phyloP scores from a whole-genome alignment of 2,113 vertebrate species.

The Zeus faber region DNA sequence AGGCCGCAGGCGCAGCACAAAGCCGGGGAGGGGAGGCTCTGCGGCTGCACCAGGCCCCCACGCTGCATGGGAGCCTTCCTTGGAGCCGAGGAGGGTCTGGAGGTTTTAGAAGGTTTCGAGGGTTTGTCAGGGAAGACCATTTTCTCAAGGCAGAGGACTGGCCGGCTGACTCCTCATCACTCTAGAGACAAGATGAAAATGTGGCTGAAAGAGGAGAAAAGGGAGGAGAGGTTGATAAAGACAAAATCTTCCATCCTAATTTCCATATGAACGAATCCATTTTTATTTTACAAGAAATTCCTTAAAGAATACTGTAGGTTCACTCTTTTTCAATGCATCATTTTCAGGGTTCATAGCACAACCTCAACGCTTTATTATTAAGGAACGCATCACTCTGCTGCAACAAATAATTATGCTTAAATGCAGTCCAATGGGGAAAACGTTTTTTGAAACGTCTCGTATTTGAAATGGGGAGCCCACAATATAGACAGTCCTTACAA shows the following conservation, averaged over 20 bases:
- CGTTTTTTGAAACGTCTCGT: too few species aligned
- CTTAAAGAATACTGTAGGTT: too few species aligned
- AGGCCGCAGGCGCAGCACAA: slow-evolving; percentile 94
- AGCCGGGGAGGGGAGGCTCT: slow-evolving; percentile 85
- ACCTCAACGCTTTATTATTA: too few species aligned
- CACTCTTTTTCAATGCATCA: too few species aligned
- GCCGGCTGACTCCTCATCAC: background rate
- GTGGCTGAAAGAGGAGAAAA: slow-evolving; percentile 16
- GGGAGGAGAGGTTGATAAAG: background rate
- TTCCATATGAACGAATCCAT: too few species aligned
- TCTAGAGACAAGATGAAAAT: background rate
- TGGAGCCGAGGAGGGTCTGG: slow-evolving; percentile 74
- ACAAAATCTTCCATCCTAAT: too few species aligned
- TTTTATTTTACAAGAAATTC: background rate
- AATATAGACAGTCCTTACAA: too few species aligned
- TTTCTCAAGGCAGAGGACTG: background rate
- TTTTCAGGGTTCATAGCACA: too few species aligned
- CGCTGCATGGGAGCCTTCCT: slow-evolving; percentile 77
- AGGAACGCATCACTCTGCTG: too few species aligned
- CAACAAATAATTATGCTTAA: too few species aligned
- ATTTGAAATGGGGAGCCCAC: too few species aligned
- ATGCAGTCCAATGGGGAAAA: too few species aligned
- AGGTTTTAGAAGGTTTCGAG: background rate
- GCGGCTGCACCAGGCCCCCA: slow-evolving; percentile 63
- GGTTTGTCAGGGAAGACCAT: background rate